These are phyloP conservation scores for Peromyscus maniculatus DNA, from an alignment of 2,113 vertebrate genomes.

Conservation along the genomic window DNA sequence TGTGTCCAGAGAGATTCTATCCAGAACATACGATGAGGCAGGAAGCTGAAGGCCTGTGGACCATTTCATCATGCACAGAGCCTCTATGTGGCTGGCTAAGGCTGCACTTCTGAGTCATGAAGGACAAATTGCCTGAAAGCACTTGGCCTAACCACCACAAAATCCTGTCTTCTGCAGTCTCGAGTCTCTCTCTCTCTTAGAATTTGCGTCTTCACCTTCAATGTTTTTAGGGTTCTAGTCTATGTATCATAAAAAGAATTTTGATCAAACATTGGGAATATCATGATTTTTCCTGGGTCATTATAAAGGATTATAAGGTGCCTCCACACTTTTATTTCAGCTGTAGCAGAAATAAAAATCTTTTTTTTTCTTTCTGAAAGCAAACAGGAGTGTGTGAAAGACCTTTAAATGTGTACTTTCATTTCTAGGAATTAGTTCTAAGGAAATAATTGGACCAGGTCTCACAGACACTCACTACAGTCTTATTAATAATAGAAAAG, in stretches of 20 bases:
- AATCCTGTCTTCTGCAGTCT: background rate
- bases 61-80: background rate
- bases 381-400: background rate
- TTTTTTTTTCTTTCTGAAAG: background rate
- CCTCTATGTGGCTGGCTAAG: background rate
- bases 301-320: background rate
- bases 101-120: background rate
- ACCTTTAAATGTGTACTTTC: background rate
- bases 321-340: background rate
- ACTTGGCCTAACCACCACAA: background rate
- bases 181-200: background rate
- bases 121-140: background rate
- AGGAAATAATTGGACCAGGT: conserved; percentile 22
- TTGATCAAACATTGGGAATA: conserved; percentile 11
- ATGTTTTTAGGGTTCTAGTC: background rate
- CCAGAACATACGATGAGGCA: background rate
- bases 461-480: background rate
- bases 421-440: conserved; percentile 40
- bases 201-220: background rate
- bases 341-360: background rate
- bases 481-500: conserved; percentile 33
- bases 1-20: background rate
- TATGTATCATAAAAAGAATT: background rate
- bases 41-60: background rate
- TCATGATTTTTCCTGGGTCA: background rate